phyloP scores from a whole-genome alignment of 2,113 vertebrate species.

The Hippocampus mohnikei region DNA sequence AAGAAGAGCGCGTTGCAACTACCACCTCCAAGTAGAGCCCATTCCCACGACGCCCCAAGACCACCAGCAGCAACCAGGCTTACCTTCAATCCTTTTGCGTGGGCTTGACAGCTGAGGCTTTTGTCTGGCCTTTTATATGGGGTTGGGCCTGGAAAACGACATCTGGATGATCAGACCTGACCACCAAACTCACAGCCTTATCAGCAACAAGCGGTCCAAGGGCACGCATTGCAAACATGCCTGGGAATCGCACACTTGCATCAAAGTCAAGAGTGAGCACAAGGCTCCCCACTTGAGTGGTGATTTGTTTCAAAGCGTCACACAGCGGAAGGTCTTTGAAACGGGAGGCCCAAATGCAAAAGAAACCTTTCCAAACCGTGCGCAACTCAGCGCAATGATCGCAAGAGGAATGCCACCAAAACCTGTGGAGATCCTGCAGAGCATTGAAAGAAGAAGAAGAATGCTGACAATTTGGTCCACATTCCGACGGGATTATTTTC shows the following conservation, averaged over 20 bases:
- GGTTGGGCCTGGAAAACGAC: neutral
- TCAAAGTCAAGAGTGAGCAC: neutral
- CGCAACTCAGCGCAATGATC: neutral
- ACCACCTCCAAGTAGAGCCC: neutral
- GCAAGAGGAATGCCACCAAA: neutral
- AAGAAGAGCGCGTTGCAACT: neutral
- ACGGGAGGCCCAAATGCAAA: neutral
- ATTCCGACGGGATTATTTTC: too few species aligned
- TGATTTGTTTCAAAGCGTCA: neutral
- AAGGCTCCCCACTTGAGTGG: neutral
- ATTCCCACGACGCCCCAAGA: neutral
- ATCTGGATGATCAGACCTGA: neutral
- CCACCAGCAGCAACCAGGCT: neutral
- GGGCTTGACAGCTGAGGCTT: neutral
- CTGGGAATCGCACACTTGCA: constrained; percentile 17
- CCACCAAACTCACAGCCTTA: neutral
- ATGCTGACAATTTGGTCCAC: neutral
- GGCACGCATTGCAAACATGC: neutral
- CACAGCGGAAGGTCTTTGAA: neutral
- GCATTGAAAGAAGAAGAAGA: neutral
- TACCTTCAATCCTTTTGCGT: constrained; percentile 1
- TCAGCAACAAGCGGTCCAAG: constrained; percentile 2
- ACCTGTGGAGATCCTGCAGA: neutral
- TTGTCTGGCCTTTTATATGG: neutral
- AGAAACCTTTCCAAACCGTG: neutral